Base-by-base conservation (phyloP, 2,113 vertebrate species). In the Redunca redunca region DNA sequence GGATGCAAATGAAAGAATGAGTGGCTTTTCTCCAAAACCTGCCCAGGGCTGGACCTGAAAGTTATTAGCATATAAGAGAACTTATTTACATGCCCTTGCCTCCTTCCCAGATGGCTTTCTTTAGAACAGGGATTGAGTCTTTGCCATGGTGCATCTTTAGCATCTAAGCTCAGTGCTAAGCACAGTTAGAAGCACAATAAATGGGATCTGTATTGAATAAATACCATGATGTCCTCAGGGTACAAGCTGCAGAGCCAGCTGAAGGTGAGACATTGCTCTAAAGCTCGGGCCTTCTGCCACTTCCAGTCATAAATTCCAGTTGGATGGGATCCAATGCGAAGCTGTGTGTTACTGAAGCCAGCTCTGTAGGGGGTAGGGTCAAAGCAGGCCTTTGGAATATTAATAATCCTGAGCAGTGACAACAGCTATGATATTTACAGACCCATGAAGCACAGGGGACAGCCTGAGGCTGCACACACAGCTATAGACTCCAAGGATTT, bases 401-500 rank as follows among this genome's bases (percentile, higher is more conserved):
- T 98, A 98, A 95, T 98, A 96, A 98, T 97, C 98, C 92, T 96
- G 81, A 98, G 96, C 62, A 60, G 86, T 97, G 97, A 93, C 97
- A 98, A 97, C 94, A 98, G 91, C 96, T 97, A 97, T 96, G 98
- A 96, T 97, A 93, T 96, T 98, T 98, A 96, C 97, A 98, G 89
- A 97, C 92, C 97, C 97, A 84, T 77, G 94, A 98, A 85, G 57
- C 16, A 91, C 95, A 58, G 92, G 92, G 92, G 97, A 98, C 98
- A 98, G 95, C 91, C 97, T 95, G 98, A 86, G 95, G 93, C 97
- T 97, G 98, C 74, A 60, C 91, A 85, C 97, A 97, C 96, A 98
- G 98, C 97, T 85, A 90, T 89, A 90, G 93, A 97, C 98, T 97
- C 97, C 95, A 98, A 98, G 98, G 97, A 98, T 98, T 98, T 97